Evolutionary conservation across 2,888 invertebrate species (phyloP).

Genomic region (Noctua janthe): DNA sequence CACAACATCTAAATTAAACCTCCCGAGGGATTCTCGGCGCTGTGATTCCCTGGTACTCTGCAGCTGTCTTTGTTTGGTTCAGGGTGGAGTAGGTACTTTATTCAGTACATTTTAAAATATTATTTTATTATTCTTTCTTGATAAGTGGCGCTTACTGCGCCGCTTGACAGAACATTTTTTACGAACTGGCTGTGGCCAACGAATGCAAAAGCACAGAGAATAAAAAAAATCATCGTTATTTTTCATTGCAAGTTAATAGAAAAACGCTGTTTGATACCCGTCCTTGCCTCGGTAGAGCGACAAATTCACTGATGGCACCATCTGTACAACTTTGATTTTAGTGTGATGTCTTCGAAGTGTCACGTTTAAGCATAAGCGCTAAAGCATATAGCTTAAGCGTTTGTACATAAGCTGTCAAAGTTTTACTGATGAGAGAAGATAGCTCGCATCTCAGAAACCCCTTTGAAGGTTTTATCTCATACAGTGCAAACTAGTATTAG

Average conservation of each 20-base stretch:
- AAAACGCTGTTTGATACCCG: background rate
- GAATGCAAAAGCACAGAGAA: background rate
- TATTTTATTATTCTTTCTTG: background rate
- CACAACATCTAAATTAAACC: slow-evolving; percentile 77
- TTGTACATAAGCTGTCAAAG: too few relatives aligned
- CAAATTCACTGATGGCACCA: background rate
- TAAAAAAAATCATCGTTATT: background rate
- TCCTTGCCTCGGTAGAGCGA: background rate
- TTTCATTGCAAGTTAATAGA: background rate
- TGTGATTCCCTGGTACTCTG: slow-evolving; percentile 67
- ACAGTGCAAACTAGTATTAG: background rate
- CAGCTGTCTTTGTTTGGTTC: slow-evolving; percentile 60
- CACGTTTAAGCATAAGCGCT: too few relatives aligned
- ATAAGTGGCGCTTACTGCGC: background rate
- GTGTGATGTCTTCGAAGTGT: background rate
- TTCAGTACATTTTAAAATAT: background rate
- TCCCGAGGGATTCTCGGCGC: slow-evolving; percentile 69
- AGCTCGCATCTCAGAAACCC: background rate
- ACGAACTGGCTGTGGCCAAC: background rate
- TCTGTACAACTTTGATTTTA: background rate
- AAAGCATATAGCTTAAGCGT: too few relatives aligned
- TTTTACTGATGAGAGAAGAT: too few relatives aligned
- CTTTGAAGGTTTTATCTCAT: background rate
- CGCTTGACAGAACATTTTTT: background rate
- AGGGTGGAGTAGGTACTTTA: background rate